phyloP scores from a whole-genome alignment of 2,888 invertebrate genomes.

The Dolichomitus sp. region DNA sequence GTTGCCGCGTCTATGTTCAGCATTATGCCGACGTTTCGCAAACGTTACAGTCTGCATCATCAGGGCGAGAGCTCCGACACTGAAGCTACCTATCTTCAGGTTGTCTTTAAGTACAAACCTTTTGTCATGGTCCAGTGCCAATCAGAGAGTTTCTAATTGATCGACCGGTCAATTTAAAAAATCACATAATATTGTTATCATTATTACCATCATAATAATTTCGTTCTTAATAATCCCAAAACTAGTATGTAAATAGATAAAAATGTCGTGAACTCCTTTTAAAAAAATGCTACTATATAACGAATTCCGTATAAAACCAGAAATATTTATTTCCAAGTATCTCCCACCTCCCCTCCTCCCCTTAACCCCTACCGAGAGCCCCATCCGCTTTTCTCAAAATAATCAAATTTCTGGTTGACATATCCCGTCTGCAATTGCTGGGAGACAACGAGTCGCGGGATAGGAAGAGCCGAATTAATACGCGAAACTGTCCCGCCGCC shows the following conservation, averaged over 20 bases:
- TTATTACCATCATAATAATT: too few species aligned
- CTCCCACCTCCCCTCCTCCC: not conserved
- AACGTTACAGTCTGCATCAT: too few species aligned
- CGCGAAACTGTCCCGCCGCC: constrained; percentile 41
- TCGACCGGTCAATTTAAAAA: too few species aligned
- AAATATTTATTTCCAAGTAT: not conserved
- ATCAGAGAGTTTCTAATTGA: too few species aligned
- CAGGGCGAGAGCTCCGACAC: too few species aligned
- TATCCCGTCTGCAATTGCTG: constrained; percentile 17
- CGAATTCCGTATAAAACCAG: not conserved
- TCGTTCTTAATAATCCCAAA: too few species aligned
- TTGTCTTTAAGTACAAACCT: too few species aligned
- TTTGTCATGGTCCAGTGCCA: too few species aligned
- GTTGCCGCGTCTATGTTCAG: too few species aligned
- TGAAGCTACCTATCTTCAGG: too few species aligned
- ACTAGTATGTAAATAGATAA: not conserved
- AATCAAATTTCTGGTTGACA: constrained; percentile 20
- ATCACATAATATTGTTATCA: not conserved
- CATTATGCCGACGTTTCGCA: too few species aligned
- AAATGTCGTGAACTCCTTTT: not conserved
- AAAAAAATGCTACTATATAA: not conserved
- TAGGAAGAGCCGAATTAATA: constrained; percentile 55
- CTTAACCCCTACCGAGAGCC: not conserved
- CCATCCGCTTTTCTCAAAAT: not conserved
- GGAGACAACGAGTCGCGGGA: not conserved